Evolutionary conservation across 2,113 vertebrate species (phyloP), one percentile per base, ranked within the genome.

Genomic region (Nestor notabilis): DNA sequence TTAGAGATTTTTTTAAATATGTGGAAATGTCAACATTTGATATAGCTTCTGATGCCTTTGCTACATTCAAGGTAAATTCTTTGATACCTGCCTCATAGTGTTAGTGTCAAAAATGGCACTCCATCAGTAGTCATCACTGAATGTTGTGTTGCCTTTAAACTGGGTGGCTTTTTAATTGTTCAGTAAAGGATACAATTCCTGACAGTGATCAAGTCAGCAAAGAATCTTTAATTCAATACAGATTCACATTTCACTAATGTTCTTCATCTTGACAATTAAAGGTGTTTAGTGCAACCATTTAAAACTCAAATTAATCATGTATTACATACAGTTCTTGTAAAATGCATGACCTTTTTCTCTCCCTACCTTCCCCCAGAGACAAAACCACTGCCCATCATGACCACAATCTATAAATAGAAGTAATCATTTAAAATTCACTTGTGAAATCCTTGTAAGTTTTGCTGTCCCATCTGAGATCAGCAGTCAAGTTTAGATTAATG

Each of bases 11-110:
- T 97, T 99, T 99, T 98, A 98, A 98, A 96, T 99, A 99, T 31
- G 99, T 99, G 97, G 99, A 99, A 95, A 98, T 99, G 98, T 99
- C 99, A 95, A 99, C 99, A 25, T 99, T 99, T 94, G 99, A 99
- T 98, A 99, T 99, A 58, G 99, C 99, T 96, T 99, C 99, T 23
- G 99, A 99, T 96, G 99, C 99, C 83, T 99, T 99, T 95, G 99
- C 99, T 97, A 99, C 99, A 70, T 99, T 99, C 98, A 99, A 99
- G 99, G 99, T 99, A 94, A 98, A 97, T 95, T 61, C 31, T 56
- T 85, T 7, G 3, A 27, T 72, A 17, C n/a, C 21, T n/a, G 19
- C 7, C 8, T 74, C 35, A 5, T 9, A 44, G 29, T 4, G 0
- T 81, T 68, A 16, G 41, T 50, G 50, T 75, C 74, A 65, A 81